phyloP scores from a whole-genome alignment of 2,888 invertebrate genomes.

The Apocheima hispidaria region DNA sequence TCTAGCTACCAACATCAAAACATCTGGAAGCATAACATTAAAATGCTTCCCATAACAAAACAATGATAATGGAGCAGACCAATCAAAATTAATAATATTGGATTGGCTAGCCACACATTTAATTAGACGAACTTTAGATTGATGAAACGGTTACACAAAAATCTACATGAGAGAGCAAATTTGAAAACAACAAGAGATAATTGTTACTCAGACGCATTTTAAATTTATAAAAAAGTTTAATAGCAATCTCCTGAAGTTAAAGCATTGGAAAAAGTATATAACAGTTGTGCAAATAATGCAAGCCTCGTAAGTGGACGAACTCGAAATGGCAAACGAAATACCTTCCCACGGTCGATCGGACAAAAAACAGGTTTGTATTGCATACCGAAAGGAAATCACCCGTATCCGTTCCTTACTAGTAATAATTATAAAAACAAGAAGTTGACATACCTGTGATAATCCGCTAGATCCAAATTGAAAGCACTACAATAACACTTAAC shows the following conservation, averaged over 20 bases:
- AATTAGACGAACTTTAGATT: neutral
- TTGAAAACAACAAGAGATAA: neutral
- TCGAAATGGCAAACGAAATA: slow-evolving; percentile 65
- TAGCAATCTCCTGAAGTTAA: slow-evolving; percentile 8
- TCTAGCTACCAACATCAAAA: slow-evolving; percentile 7
- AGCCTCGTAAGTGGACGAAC: slow-evolving; percentile 41
- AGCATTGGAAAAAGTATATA: slow-evolving; percentile 29
- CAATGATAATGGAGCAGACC: neutral
- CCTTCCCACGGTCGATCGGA: slow-evolving; percentile 81
- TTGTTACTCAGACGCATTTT: slow-evolving; percentile 3
- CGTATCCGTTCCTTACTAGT: slow-evolving; percentile 65
- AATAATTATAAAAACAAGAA: slow-evolving; percentile 63
- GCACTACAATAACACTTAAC: slow-evolving; percentile 53
- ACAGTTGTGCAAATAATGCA: slow-evolving; percentile 50
- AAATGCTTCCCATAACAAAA: neutral
- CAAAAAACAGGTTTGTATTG: slow-evolving; percentile 77
- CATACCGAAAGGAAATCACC: slow-evolving; percentile 78
- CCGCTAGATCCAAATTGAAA: slow-evolving; percentile 50
- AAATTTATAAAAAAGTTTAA: slow-evolving; percentile 5
- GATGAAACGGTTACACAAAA: slow-evolving; percentile 10
- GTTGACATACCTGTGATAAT: slow-evolving; percentile 62
- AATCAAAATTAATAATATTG: neutral
- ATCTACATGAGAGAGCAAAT: slow-evolving; percentile 4
- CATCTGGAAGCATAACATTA: neutral
- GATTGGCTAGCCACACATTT: neutral